phyloP scores from a whole-genome alignment of 2,888 invertebrate genomes.

The Allygus modestus region DNA sequence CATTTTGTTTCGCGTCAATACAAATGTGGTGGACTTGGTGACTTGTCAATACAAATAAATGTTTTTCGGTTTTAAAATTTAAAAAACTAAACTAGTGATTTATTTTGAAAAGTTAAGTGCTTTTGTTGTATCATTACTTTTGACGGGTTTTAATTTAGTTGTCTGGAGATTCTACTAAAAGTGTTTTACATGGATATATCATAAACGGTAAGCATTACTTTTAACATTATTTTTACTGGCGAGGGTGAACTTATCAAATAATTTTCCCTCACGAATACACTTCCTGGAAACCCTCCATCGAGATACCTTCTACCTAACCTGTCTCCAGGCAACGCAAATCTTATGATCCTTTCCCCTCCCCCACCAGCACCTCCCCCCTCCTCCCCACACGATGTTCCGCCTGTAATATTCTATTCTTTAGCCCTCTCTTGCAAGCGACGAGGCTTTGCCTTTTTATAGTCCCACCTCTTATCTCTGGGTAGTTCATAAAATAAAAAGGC shows the following conservation, averaged over 20 bases:
- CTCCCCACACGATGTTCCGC: background rate
- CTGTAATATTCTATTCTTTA: slow-evolving; percentile 26
- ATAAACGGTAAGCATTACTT: no score
- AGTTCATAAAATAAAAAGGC: slow-evolving; percentile 8
- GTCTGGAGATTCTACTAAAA: no score
- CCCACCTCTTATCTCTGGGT: background rate
- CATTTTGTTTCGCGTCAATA: no score
- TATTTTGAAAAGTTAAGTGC: no score
- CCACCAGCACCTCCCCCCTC: background rate
- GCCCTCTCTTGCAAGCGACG: background rate
- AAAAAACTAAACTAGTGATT: no score
- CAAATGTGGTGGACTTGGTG: no score
- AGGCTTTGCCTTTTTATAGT: background rate
- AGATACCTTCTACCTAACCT: background rate
- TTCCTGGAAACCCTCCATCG: background rate
- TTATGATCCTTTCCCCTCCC: background rate
- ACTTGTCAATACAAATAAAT: no score
- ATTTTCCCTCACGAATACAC: background rate
- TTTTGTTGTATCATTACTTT: no score
- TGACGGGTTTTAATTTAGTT: no score
- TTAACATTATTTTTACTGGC: no score
- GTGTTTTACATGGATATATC: no score
- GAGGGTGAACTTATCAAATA: background rate
- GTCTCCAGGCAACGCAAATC: slow-evolving; percentile 31
- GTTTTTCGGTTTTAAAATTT: no score